Evolutionary conservation across 1,140 invertebrate genomes (phyloP).

Genomic region (Phthorimaea operculella): DNA sequence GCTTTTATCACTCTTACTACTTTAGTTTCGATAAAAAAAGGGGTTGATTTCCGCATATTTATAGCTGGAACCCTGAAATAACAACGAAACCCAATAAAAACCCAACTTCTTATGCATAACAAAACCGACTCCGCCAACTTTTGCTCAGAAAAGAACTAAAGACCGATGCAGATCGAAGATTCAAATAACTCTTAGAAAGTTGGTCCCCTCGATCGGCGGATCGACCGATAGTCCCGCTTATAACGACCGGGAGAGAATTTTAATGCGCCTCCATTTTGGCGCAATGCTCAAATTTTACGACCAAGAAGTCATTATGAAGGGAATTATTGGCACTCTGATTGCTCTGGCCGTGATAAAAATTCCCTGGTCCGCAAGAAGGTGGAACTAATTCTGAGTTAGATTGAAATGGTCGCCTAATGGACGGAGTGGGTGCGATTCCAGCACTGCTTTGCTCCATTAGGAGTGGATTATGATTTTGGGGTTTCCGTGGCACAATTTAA

Average conservation of each 20-base stretch:
- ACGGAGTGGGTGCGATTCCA: conserved; percentile 10
- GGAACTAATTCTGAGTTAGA: conserved; percentile 61
- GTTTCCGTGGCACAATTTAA: background rate
- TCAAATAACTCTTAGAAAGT: too few species aligned
- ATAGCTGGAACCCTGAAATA: too few species aligned
- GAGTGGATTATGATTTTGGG: background rate
- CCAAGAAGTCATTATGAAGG: conserved; percentile 63
- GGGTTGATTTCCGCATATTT: too few species aligned
- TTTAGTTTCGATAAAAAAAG: too few species aligned
- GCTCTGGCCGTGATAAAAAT: conserved; percentile 67
- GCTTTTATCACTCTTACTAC: too few species aligned
- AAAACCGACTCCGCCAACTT: too few species aligned
- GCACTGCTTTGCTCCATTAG: background rate
- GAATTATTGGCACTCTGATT: conserved; percentile 68
- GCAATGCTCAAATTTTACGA: conserved; percentile 68
- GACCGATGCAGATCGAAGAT: too few species aligned
- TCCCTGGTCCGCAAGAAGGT: conserved; percentile 65
- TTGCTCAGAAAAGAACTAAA: too few species aligned
- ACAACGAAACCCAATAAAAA: too few species aligned
- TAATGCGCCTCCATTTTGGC: conserved; percentile 67
- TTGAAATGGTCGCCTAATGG: conserved; percentile 48
- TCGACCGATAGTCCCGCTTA: conserved; percentile 58
- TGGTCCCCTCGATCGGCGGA: conserved; percentile 24
- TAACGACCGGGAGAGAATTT: conserved; percentile 66
- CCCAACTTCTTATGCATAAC: too few species aligned